phyloP scores from a whole-genome alignment of 1,140 invertebrate genomes.

The Zaprionus nigranus region DNA sequence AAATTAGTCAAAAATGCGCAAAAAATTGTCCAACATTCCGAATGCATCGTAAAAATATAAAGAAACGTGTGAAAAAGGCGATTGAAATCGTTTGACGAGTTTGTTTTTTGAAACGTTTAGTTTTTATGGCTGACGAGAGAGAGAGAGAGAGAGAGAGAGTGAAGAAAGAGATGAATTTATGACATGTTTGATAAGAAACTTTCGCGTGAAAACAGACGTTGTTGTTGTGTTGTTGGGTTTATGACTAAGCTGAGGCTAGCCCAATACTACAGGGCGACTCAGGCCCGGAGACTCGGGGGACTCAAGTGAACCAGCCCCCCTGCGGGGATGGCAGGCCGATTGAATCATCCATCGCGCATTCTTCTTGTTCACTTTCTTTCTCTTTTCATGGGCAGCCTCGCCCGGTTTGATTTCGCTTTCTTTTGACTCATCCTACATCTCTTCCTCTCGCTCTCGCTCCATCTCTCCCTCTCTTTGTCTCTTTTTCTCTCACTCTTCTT shows the following conservation, averaged over 20 bases:
- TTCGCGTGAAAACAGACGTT: slow-evolving; percentile 8
- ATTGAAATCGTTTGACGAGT: slow-evolving; percentile 3
- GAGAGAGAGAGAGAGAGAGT: background rate
- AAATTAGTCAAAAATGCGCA: background rate
- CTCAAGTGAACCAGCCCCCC: background rate
- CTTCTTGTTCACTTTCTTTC: slow-evolving; percentile 24
- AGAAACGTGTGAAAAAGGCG: slow-evolving; percentile 41
- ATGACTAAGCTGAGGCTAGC: background rate
- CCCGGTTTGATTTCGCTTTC: slow-evolving; percentile 61
- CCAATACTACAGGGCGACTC: slow-evolving; percentile 9
- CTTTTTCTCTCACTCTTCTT: background rate
- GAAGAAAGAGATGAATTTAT: slow-evolving; percentile 20
- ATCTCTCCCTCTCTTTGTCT: slow-evolving; percentile 9
- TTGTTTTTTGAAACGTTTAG: background rate
- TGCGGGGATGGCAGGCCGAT: slow-evolving; percentile 2
- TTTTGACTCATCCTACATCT: slow-evolving; percentile 67
- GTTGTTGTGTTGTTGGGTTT: background rate
- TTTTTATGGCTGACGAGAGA: background rate
- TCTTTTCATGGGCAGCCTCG: slow-evolving; percentile 41
- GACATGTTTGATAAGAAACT: slow-evolving; percentile 26
- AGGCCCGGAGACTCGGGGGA: background rate
- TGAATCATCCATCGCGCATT: slow-evolving; percentile 45
- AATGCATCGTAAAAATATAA: slow-evolving; percentile 3
- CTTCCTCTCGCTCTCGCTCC: slow-evolving; percentile 24
- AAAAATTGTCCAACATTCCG: slow-evolving; percentile 14